Conservation (phyloP, 1,140 invertebrate species). For the Calephelis virginiensis region DNA sequence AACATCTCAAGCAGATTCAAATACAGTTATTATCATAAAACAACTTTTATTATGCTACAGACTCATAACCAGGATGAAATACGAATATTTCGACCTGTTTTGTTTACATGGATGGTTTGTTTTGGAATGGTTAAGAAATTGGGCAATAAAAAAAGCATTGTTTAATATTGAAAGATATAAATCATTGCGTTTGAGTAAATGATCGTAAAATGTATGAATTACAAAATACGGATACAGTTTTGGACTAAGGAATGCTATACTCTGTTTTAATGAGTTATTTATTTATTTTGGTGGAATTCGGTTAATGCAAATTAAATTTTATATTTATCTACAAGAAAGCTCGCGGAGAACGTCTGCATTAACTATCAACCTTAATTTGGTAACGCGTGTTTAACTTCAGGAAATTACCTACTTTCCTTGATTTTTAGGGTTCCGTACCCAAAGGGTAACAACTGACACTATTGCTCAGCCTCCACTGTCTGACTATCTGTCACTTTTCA, state of each 20-base stretch:
- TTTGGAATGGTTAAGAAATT: conserved; percentile 5
- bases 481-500: too few relatives aligned
- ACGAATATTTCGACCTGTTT: background rate
- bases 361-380: too few relatives aligned
- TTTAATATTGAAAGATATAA: conserved; percentile 9
- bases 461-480: too few relatives aligned
- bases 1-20: conserved; percentile 4
- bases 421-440: too few relatives aligned
- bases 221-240: background rate
- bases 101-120: conserved; percentile 9
- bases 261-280: background rate
- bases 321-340: too few relatives aligned
- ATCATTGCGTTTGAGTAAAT: background rate
- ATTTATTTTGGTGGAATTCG: too few relatives aligned
- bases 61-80: background rate
- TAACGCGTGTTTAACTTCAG: too few relatives aligned
- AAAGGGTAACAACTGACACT: too few relatives aligned
- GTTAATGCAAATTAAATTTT: too few relatives aligned
- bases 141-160: conserved; percentile 3
- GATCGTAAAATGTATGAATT: background rate
- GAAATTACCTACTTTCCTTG: too few relatives aligned
- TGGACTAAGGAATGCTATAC: background rate
- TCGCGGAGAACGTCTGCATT: too few relatives aligned
- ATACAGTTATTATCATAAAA: conserved; percentile 8
- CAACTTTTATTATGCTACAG: background rate